Conservation (phyloP, 2,888 invertebrate genomes). For the Metallyticus violacea region DNA sequence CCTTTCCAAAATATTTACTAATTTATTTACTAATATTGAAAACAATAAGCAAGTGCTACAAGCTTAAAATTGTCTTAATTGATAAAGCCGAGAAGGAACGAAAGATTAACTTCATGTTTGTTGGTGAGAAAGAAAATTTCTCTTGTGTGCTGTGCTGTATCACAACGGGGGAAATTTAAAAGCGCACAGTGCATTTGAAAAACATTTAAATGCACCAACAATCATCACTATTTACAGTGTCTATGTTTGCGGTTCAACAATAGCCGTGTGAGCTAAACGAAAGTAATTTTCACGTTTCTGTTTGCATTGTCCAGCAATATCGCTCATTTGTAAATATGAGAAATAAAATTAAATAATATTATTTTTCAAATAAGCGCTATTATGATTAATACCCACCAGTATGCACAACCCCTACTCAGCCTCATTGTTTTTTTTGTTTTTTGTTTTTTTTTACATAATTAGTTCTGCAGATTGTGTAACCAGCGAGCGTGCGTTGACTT, state of each 20-base stretch:
- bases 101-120: too few relatives aligned
- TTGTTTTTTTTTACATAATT: not conserved
- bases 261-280: not conserved
- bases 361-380: not conserved
- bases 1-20: too few relatives aligned
- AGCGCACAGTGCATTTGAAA: not conserved
- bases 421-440: too few relatives aligned
- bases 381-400: not conserved
- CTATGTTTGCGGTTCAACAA: not conserved
- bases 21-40: too few relatives aligned
- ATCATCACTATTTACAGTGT: not conserved
- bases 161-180: not conserved
- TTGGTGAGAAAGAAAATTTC: not conserved
- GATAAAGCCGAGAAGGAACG: too few relatives aligned
- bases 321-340: not conserved
- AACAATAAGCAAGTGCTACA: too few relatives aligned
- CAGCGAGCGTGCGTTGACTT: not conserved
- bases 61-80: too few relatives aligned
- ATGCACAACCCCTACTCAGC: not conserved
- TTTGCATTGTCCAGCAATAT: not conserved
- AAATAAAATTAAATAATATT: not conserved
- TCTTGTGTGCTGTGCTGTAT: not conserved
- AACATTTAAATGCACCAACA: not conserved
- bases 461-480: not conserved
- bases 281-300: not conserved